Evolutionary conservation across 35 echinoderm and acorn worm species (phyloP), one percentile per base, ranked within the genome.

Genomic region (Amphiura filiformis): DNA sequence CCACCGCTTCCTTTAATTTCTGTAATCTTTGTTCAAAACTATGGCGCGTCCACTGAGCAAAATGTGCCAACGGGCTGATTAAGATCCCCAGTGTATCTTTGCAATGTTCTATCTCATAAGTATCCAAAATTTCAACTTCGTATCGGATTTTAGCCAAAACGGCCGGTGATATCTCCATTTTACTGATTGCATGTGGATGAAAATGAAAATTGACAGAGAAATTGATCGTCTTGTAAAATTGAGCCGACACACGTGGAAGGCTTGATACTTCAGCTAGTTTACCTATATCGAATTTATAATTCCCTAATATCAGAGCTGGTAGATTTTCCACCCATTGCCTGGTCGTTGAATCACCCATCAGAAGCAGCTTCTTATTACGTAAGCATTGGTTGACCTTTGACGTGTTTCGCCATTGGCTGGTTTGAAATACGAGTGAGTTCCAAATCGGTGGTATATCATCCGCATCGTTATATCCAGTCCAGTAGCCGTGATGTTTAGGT

Each of bases 21-120:
- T 14, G 12, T 11, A 85, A 20, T 70, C 56, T 32, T 78, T 91
- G 64, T 18, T 33, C 35, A 33, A 20, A 85, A 35, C 15, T 35
- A 1, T 57, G 52, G 14, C 36, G 26, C 20, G 83, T 85, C 83
- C 83, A 85, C 20, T 52, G 57, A 13, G 28, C 18, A 39, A 47
- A 85, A 35, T 85, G 83, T 32, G 83, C 83, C 36, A 85, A 0
- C 1, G 83, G 83, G 15, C 83, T 64, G 36, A 85, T 20, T 12
- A 85, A 23, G 83, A 85, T 56, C 15, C 85, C 18, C 83, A 70
- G 15, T 4, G 26, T 70, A 47, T 75, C 26, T 26, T 85, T 85
- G 37, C 83, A 85, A 1, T 76, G 28, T n/a, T 26, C 18, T 31
- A 75, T 31, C 5, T 36, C 2, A 1, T 22, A 34, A n/a, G 78